A percentile compares a stretch with the other conserved stretches of the same genome.
phyloP scores from a whole-genome alignment of 2,888 invertebrate genomes.

The Tenthredo amoena region DNA sequence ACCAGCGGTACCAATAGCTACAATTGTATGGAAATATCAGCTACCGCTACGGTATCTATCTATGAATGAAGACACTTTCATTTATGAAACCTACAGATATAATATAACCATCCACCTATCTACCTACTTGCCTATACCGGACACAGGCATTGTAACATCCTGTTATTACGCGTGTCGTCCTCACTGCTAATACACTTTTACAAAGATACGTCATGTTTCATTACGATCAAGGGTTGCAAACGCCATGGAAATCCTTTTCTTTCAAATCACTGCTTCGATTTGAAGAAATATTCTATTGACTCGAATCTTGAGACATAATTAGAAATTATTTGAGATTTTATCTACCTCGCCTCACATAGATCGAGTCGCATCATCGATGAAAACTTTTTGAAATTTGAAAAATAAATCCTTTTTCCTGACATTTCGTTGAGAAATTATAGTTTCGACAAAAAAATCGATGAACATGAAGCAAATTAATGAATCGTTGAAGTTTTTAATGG shows the following conservation, averaged over 20 bases:
- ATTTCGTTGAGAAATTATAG: no score
- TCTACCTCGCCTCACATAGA: no score
- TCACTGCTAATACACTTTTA: background rate
- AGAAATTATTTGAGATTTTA: no score
- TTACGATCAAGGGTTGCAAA: background rate
- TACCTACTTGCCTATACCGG: conserved; percentile 71
- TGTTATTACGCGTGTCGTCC: conserved; percentile 70
- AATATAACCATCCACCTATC: conserved; percentile 14
- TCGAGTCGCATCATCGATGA: no score
- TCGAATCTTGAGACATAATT: no score
- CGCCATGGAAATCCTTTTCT: background rate
- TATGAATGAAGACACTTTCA: conserved; percentile 77
- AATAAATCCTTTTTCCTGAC: no score
- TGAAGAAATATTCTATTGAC: no score
- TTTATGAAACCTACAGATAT: conserved; percentile 75
- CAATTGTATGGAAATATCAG: conserved; percentile 77
- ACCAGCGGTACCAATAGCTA: conserved; percentile 74
- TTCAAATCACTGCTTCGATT: no score
- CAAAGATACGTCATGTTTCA: background rate
- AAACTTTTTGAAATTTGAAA: no score
- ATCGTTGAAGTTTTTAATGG: background rate
- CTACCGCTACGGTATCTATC: background rate
- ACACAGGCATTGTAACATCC: conserved; percentile 76
- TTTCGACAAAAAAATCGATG: background rate
- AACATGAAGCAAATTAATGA: background rate